Evolutionary conservation across 2,113 vertebrate genomes (phyloP).

Genomic region (Apodemus sylvaticus): DNA sequence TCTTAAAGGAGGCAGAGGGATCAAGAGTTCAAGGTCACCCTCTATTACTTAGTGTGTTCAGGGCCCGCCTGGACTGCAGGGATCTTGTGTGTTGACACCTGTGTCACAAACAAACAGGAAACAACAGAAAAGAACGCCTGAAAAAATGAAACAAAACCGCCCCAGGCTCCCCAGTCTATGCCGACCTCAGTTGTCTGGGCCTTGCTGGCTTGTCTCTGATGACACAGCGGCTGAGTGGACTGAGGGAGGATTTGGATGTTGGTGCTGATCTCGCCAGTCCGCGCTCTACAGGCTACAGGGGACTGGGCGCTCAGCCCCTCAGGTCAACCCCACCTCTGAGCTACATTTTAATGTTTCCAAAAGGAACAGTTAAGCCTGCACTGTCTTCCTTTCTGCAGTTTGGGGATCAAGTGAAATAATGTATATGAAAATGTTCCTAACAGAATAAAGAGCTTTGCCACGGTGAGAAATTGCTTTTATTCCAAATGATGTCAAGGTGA

Average conservation of each 20-base stretch:
- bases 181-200: too few relatives aligned
- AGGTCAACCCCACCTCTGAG: neutral
- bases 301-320: neutral
- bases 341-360: neutral
- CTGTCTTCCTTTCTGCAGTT: neutral
- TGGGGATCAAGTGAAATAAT: slow-evolving; percentile 50
- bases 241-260: neutral
- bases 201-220: neutral
- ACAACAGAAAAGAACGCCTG: neutral
- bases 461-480: slow-evolving; percentile 25
- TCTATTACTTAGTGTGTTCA: neutral
- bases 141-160: neutral
- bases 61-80: neutral
- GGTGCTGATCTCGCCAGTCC: neutral
- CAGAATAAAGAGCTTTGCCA: slow-evolving; percentile 25
- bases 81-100: too few relatives aligned
- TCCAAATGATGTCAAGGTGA: neutral
- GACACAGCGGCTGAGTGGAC: neutral
- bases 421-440: slow-evolving; percentile 62
- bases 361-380: slow-evolving; percentile 61
- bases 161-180: neutral
- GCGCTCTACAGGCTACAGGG: neutral
- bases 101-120: neutral
- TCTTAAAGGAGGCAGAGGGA: neutral
- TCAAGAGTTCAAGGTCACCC: neutral